Evolutionary conservation across 2,113 vertebrate genomes (phyloP), one percentile per base, ranked within the genome.

Genomic region (Barbus barbus): DNA sequence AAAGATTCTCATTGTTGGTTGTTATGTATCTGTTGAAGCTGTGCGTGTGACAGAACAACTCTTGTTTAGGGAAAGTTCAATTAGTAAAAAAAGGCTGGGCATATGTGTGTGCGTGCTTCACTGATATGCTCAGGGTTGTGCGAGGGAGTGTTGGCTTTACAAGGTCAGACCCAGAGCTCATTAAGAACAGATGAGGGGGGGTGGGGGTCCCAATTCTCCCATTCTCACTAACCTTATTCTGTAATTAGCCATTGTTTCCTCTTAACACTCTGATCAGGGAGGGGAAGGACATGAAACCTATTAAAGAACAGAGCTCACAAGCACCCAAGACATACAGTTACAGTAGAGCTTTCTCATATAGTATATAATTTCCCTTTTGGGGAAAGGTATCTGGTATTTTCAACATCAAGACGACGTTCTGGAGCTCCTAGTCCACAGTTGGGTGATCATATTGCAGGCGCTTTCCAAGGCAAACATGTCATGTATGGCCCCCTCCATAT

Each of bases 171-270:
- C 86, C 90, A 88, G 86, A 90, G 87, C 89, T 91, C 91, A 90
- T 91, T 92, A 89, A 84, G 88, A 73, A 81, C 78, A 87, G 89
- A 85, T 83, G 77, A 69, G 79, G 81, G 82, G 63, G 84, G 83
- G 81, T 33, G 77, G 85, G 82, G 81, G 61, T 90, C 87, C 89
- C 90, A 88, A 51, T 87, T 84, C 88, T 89, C 79, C 91, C 86
- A 87, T 85, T 89, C 89, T 84, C 84, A 82, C 90, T 90, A 89
- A 91, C 91, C 90, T 88, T 86, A 88, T 91, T 91, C 90, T 90
- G 89, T 92, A 91, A 91, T 92, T 92, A 91, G 90, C 88, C 76
- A 82, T 81, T 87, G 90, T 89, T 91, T 91, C 89, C 89, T 90
- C 89, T 89, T 88, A 84, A 86, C 89, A 86, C 86, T 83, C 78